Evolutionary conservation across 2,888 invertebrate genomes (phyloP).

Genomic region (Phorcus lineatus): DNA sequence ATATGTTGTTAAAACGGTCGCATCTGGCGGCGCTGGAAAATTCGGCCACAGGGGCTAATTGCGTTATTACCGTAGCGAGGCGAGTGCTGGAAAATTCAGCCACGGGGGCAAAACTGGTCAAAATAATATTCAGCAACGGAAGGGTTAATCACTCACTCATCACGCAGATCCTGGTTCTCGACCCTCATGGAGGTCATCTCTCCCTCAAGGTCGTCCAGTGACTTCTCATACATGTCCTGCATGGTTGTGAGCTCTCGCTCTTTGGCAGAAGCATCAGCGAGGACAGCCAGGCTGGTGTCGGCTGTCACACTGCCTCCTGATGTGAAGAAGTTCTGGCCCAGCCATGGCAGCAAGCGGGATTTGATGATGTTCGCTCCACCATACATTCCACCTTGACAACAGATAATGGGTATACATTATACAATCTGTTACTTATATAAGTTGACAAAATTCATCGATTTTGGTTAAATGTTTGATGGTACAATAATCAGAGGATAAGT

Average conservation of each 20-base stretch:
- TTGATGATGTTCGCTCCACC: slow-evolving; percentile 73
- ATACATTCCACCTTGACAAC: slow-evolving; percentile 69
- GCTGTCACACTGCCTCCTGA: slow-evolving; percentile 62
- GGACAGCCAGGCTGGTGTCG: slow-evolving; percentile 64
- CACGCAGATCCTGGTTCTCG: slow-evolving; percentile 69
- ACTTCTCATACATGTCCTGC: slow-evolving; percentile 71
- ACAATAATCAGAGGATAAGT: too few relatives aligned
- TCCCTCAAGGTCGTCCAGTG: slow-evolving; percentile 64
- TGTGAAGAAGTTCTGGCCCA: slow-evolving; percentile 70
- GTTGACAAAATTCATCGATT: too few relatives aligned
- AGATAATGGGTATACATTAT: not conserved
- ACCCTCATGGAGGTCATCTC: slow-evolving; percentile 62
- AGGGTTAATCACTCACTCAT: slow-evolving; percentile 70
- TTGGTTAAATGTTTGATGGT: not conserved
- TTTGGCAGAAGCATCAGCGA: slow-evolving; percentile 69
- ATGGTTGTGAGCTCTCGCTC: slow-evolving; percentile 67
- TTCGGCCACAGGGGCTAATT: too few relatives aligned
- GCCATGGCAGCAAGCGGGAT: slow-evolving; percentile 71
- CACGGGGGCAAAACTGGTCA: too few relatives aligned
- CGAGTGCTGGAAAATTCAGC: too few relatives aligned
- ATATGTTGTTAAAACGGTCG: too few relatives aligned
- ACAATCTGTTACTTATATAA: too few relatives aligned
- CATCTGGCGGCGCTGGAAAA: too few relatives aligned
- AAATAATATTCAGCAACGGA: too few relatives aligned
- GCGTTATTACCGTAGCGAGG: too few relatives aligned